Evolutionary conservation across 2,888 invertebrate species (phyloP).

Genomic region (Xiphydria camelus): DNA sequence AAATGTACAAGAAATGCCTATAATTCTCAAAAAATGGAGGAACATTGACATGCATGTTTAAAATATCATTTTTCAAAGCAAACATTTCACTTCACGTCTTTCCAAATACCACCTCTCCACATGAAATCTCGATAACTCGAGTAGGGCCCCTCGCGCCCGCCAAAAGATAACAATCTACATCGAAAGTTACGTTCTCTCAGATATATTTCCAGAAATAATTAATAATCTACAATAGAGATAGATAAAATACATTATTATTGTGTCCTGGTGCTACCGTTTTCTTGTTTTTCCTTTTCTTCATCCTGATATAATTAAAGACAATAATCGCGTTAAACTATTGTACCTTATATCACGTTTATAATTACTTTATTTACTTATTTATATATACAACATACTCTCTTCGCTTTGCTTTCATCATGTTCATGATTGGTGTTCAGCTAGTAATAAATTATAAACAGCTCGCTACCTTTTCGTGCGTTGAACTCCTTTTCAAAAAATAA

Average conservation of each 20-base stretch:
- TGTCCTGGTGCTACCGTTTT: conserved; percentile 13
- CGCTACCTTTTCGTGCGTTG: conserved; percentile 26
- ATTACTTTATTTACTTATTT: conserved; percentile 30
- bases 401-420: conserved; percentile 22
- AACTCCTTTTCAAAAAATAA: conserved; percentile 13
- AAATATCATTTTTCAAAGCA: no score
- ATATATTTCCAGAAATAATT: conserved; percentile 21
- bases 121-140: no score
- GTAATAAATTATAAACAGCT: conserved; percentile 54
- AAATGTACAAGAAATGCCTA: no score
- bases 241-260: conserved; percentile 28
- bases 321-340: conserved; percentile 9
- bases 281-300: neutral
- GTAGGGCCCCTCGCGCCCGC: no score
- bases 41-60: no score
- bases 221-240: conserved; percentile 25
- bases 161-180: neutral
- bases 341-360: conserved; percentile 17
- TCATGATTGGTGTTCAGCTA: conserved; percentile 34
- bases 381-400: conserved; percentile 24
- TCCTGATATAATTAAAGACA: conserved; percentile 8
- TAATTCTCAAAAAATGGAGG: no score
- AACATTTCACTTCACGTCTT: no score
- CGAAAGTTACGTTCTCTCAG: neutral
- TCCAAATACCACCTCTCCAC: no score